Percentiles rank a stretch among this genome's conserved stretches.
Conservation (phyloP, 1,140 invertebrate species). For the Andrena cerasifolii region DNA sequence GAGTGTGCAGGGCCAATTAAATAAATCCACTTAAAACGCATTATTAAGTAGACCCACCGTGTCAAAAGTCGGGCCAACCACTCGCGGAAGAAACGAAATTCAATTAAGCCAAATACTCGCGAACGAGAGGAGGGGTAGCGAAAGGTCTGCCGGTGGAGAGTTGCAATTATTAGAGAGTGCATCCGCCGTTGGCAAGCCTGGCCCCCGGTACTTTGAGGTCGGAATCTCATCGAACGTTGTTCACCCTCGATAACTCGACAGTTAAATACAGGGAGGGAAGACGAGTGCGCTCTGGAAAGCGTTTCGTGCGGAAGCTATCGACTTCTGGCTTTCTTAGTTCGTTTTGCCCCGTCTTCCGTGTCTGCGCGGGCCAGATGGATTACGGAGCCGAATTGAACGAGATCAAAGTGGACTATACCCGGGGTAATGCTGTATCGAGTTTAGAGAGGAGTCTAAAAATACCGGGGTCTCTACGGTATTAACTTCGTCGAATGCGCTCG, state of each 20-base stretch:
- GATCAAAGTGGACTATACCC: conserved; percentile 45
- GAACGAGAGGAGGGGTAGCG: neutral
- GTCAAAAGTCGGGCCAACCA: conserved; percentile 26
- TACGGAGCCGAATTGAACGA: conserved; percentile 43
- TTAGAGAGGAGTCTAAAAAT: conserved; percentile 37
- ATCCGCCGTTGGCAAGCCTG: conserved; percentile 21
- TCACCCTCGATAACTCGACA: conserved; percentile 50
- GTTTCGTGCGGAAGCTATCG: conserved; percentile 41
- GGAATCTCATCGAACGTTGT: conserved; percentile 45
- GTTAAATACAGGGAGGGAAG: conserved; percentile 46
- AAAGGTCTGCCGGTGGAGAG: neutral
- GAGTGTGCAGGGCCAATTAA: neutral
- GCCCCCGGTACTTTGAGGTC: conserved; percentile 45
- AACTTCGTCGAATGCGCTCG: neutral
- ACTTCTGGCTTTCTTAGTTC: conserved; percentile 48
- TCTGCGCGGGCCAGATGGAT: conserved; percentile 43
- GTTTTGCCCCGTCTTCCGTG: conserved; percentile 21
- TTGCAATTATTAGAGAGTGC: conserved; percentile 54
- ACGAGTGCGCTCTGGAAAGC: neutral
- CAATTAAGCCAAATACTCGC: conserved; percentile 13
- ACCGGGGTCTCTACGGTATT: neutral
- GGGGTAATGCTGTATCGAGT: conserved; percentile 41
- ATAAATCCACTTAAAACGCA: neutral
- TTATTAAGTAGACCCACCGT: conserved; percentile 19
- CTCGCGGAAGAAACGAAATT: conserved; percentile 20